phyloP scores from a whole-genome alignment of 2,797 vertebrate genomes.

The Microctenopoma stevenorrisi region DNA sequence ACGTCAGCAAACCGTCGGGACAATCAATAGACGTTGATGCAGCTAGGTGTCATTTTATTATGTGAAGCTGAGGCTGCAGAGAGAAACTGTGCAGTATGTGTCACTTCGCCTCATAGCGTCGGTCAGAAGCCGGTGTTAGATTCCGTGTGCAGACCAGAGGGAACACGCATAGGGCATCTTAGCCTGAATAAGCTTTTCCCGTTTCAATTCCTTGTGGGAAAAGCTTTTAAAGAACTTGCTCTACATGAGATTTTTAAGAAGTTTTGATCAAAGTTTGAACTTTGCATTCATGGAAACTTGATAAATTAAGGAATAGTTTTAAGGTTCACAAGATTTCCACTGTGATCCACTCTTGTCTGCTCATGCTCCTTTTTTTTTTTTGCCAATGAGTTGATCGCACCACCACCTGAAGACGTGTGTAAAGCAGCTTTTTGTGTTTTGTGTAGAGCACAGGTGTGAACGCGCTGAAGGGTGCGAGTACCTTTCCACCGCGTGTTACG shows the following conservation, averaged over 20 bases:
- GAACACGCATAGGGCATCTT: not conserved
- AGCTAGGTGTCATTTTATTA: not conserved
- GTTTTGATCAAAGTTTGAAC: not conserved
- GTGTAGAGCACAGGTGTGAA: not conserved
- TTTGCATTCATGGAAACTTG: not conserved
- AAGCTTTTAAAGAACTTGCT: not conserved
- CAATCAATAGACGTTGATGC: constrained; percentile 30
- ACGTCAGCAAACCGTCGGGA: constrained; percentile 18
- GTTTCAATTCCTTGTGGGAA: not conserved
- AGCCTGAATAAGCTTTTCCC: not conserved
- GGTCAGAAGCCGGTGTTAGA: too few species aligned
- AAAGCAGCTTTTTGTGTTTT: not conserved
- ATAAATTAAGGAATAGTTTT: too few species aligned
- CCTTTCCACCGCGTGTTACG: not conserved
- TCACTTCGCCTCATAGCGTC: too few species aligned
- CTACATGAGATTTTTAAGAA: too few species aligned
- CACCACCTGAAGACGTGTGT: too few species aligned
- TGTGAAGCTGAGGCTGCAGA: not conserved
- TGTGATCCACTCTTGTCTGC: too few species aligned
- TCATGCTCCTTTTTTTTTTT: too few species aligned
- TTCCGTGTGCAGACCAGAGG: not conserved
- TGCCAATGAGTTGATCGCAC: too few species aligned
- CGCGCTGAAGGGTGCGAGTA: not conserved
- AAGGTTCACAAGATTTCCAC: too few species aligned
- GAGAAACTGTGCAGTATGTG: too few species aligned